phyloP scores from a whole-genome alignment of 2,797 vertebrate species.

The Rallus crepitans region DNA sequence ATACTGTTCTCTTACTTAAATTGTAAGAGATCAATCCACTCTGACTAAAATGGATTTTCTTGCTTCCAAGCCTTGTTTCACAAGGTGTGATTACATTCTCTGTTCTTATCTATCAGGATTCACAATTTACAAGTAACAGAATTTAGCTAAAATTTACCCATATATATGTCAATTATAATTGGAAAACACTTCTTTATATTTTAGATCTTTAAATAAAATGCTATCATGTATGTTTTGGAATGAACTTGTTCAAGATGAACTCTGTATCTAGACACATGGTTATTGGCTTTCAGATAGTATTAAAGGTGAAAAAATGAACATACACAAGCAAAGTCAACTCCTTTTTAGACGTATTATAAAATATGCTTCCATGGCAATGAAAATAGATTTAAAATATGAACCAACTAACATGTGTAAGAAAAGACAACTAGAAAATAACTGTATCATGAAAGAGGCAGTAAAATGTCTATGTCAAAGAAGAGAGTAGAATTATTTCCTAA shows the following conservation, averaged over 20 bases:
- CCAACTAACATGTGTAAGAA: neutral
- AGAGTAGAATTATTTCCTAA: neutral
- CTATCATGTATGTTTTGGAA: neutral
- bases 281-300: neutral
- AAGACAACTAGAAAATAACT: neutral
- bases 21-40: neutral
- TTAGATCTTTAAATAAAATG: neutral
- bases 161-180: neutral
- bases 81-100: neutral
- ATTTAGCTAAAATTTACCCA: neutral
- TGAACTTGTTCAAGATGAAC: neutral
- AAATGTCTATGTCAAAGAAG: neutral
- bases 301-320: neutral
- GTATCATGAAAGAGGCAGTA: neutral
- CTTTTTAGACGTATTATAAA: neutral
- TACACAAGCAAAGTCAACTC: neutral
- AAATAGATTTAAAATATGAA: neutral
- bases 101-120: neutral
- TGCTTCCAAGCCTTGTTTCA: neutral
- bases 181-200: neutral
- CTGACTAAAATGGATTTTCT: neutral
- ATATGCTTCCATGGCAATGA: neutral
- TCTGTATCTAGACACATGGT: neutral
- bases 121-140: neutral
- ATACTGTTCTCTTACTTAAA: neutral